Percentiles rank a stretch among this genome's conserved stretches.
Evolutionary conservation across 2,888 invertebrate genomes (phyloP).

Genomic region (Elegia similella): DNA sequence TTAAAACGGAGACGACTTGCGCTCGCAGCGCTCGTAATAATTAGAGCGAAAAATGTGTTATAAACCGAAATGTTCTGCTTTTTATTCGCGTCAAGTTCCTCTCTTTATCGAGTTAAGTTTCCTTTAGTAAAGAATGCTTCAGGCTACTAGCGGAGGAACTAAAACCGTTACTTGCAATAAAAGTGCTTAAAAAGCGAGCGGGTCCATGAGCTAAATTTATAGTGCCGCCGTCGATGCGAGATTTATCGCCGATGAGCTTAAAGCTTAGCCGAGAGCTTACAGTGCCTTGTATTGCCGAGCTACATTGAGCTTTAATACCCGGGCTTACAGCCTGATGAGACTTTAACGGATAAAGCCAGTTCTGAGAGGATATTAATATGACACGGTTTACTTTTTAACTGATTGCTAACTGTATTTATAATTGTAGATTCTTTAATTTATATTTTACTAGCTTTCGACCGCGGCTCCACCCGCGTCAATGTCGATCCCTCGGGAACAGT

Average conservation of each 20-base stretch:
- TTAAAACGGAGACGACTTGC: no score
- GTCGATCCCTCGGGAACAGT: no score
- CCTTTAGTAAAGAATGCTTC: no score
- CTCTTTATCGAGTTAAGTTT: no score
- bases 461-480: no score
- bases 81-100: no score
- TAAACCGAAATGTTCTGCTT: no score
- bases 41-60: no score
- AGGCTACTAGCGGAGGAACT: not conserved
- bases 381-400: not conserved
- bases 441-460: no score
- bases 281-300: not conserved
- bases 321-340: not conserved
- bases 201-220: constrained; percentile 4
- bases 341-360: not conserved
- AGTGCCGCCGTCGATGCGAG: constrained; percentile 9
- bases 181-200: constrained; percentile 1
- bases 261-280: constrained; percentile 2
- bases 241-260: constrained; percentile 10
- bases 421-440: no score
- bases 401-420: no score
- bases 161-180: not conserved
- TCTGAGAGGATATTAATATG: not conserved
- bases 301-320: constrained; percentile 2
- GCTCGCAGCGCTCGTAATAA: no score